Evolutionary conservation across 2,888 invertebrate genomes (phyloP), one percentile per base, ranked within the genome.

Genomic region (Agrochola macilenta): DNA sequence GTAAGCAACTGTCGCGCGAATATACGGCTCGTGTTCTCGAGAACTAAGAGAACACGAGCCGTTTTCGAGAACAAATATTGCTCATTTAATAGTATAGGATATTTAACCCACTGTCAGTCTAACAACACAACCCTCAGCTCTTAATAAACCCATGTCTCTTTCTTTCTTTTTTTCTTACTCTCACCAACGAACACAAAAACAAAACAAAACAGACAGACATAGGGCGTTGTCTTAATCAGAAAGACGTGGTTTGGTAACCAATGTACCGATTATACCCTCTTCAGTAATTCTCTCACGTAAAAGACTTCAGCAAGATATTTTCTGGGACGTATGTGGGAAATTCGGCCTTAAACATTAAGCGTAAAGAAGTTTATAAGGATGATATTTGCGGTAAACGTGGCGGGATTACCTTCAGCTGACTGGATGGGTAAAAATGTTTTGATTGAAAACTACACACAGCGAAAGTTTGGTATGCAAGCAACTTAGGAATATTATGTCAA

Each of bases 201-300:
- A 81, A 81, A 82, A 58, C 58, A 76, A 63, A 43, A 65, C 17
- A 39, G n/a, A 65, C 49, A 81, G 76, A 77, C 77, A 54, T 30
- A 54, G 35, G 54, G 30, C 63, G 57, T 61, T 30, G 73, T 75
- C 76, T 78, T 78, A 81, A 84, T 79, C 73, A 69, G 74, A 76
- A 82, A 70, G 12, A 87, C 87, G 81, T 87, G 89, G 60, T 75
- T 70, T 65, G 79, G 35, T 69, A 76, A 79, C 57, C 84, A 81
- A 84, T 81, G 72, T 65, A 39, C 63, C 64, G 76, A 81, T 84
- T 77, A 82, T 58, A 77, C 60, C 39, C 69, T 68, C 46, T 14
- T 78, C 68, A 69, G 35, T 82, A 87, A 80, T 87, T 75, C 46
- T 26, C 65, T 81, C 87, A 87, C 87, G 87, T 85, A 78, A 58